Evolutionary conservation across 2,797 vertebrate species (phyloP), one percentile per base, ranked within the genome.

Genomic region (Brachyalestes nurse): DNA sequence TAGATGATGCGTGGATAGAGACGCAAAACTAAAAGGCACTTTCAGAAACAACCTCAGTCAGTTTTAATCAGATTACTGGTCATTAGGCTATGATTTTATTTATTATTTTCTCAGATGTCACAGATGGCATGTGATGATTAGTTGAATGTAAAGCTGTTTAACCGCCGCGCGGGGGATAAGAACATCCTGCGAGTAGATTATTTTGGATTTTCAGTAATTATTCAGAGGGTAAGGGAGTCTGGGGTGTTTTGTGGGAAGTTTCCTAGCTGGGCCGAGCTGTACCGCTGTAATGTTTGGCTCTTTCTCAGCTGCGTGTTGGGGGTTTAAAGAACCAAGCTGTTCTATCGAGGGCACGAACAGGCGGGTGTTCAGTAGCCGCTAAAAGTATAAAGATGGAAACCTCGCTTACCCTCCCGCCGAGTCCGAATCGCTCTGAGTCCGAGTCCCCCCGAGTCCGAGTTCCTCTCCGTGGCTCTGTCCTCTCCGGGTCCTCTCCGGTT

Each of bases 91-190:
- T 76, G 88, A 91, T 93, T 91, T 92, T 89, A 91, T 91, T 91
- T 88, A 93, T 91, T 89, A 90, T 87, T 83, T 89, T 90, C 82
- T 88, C 86, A 72, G 81, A 85, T 73, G 62, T 62, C 79, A 82
- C 83, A 87, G 75, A 83, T 84, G 76, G 81, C 83, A 71, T 79
- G 77, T 64, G 80, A 83, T 83, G 81, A 85, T 60, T 45, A 66
- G 25, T 55, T 78, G 60, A 80, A 82, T 77, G 65, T 75, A 76
- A 82, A 83, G 78, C 77, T 78, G 69, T 82, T 82, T 82, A 86
- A 80, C 65, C 64, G 62, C 25, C 42, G 64, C 38, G 21, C 21
- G 28, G 21, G 49, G 72, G 51, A 40, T 34, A 64, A 78, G 51
- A 76, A 80, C 80, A 77, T 69, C 67, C 73, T 61, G 19, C 42